Conservation (phyloP, 92 coral and sea anemone species). For the Palythoa grandiflora region DNA sequence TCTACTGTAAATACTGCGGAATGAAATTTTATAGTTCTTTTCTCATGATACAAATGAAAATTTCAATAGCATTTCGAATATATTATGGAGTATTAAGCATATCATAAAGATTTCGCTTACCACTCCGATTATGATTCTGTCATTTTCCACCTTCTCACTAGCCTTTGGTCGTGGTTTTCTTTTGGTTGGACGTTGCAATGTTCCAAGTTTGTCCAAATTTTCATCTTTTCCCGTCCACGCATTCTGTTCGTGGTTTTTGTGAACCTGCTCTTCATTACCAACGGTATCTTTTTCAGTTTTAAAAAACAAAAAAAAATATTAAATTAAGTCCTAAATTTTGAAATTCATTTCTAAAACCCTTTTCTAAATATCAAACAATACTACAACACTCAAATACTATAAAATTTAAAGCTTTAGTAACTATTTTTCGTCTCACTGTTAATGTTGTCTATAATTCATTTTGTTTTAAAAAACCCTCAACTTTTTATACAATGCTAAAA, state of each 20-base stretch:
- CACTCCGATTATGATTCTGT: slow-evolving; percentile 55
- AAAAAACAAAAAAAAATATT: background rate
- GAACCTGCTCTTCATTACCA: background rate
- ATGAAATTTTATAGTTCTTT: no score
- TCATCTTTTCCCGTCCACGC: background rate
- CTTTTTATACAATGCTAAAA: no score
- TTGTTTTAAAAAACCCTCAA: no score
- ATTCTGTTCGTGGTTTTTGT: background rate
- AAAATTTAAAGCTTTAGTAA: no score
- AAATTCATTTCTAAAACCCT: background rate
- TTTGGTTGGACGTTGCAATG: slow-evolving; percentile 46
- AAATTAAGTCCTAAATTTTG: background rate
- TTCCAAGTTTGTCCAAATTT: background rate
- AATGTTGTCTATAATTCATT: no score
- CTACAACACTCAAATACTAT: no score
- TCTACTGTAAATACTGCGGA: no score
- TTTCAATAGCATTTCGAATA: background rate
- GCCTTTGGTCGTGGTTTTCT: slow-evolving; percentile 67
- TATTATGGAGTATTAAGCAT: background rate
- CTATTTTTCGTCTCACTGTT: no score
- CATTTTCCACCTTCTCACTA: slow-evolving; percentile 63
- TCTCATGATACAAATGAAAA: no score
- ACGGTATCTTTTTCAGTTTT: background rate
- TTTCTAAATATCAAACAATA: background rate
- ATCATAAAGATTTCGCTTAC: slow-evolving; percentile 46